Evolutionary conservation across 2,888 invertebrate species (phyloP).

Genomic region (Alitta virens): DNA sequence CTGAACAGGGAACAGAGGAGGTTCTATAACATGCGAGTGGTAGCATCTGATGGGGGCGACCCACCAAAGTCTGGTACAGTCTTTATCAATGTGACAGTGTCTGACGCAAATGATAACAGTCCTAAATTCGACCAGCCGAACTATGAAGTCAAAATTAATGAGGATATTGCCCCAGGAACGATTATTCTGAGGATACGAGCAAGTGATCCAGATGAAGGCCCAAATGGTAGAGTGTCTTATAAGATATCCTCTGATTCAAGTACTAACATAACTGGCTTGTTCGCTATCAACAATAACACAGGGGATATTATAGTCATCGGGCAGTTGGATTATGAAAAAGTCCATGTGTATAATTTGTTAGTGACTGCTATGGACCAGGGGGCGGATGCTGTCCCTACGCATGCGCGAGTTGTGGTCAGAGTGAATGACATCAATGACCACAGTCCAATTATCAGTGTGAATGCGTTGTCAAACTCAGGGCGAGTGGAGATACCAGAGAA

Average conservation of each 20-base stretch:
- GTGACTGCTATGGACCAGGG: slow-evolving; percentile 9
- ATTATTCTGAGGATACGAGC: slow-evolving; percentile 9
- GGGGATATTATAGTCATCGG: slow-evolving; percentile 8
- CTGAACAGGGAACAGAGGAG: slow-evolving; percentile 8
- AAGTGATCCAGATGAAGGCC: slow-evolving; percentile 3
- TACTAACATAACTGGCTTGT: slow-evolving; percentile 17
- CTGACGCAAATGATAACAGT: slow-evolving; percentile 14
- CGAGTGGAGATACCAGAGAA: slow-evolving; percentile 21
- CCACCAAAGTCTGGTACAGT: slow-evolving; percentile 8
- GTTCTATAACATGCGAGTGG: slow-evolving; percentile 4
- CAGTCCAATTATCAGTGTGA: slow-evolving; percentile 20
- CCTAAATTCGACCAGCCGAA: slow-evolving; percentile 10
- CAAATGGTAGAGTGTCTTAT: slow-evolving; percentile 1
- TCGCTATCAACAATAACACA: slow-evolving; percentile 11
- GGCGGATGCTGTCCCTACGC: slow-evolving; percentile 11
- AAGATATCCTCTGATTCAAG: slow-evolving; percentile 9
- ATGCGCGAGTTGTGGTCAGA: slow-evolving; percentile 13
- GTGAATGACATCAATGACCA: slow-evolving; percentile 28
- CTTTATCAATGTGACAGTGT: slow-evolving; percentile 7
- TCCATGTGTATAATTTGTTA: slow-evolving; percentile 5
- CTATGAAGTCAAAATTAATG: slow-evolving; percentile 7
- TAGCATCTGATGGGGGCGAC: slow-evolving; percentile 7
- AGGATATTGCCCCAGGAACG: slow-evolving; percentile 6
- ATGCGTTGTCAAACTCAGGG: slow-evolving; percentile 12
- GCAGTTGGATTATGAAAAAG: slow-evolving; percentile 4